Conservation (phyloP, 2,797 vertebrate species). For the Columba guinea region DNA sequence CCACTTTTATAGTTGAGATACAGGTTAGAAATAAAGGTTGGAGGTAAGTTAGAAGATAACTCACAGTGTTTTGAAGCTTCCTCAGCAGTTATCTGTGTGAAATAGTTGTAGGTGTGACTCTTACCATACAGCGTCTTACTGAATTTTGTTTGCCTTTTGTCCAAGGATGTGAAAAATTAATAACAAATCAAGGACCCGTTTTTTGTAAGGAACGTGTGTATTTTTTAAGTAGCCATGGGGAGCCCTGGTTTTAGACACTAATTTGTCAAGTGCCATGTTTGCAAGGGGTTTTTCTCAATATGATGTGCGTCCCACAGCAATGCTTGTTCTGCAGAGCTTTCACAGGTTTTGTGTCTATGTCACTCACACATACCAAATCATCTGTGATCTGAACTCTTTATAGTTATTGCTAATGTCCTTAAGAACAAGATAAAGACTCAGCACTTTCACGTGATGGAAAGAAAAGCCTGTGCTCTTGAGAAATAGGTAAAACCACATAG, state of each 20-base stretch:
- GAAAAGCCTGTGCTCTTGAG: background rate
- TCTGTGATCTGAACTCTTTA: background rate
- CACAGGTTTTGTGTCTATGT: background rate
- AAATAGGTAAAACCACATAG: background rate
- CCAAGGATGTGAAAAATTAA: background rate
- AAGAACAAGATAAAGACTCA: background rate
- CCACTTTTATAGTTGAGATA: background rate
- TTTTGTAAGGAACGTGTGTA: background rate
- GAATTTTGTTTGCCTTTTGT: slow-evolving; percentile 9
- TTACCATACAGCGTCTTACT: background rate
- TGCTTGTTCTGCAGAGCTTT: background rate
- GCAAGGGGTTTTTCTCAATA: background rate
- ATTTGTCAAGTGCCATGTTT: background rate
- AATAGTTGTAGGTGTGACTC: background rate
- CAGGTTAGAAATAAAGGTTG: background rate
- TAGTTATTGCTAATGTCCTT: background rate
- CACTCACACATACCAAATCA: background rate
- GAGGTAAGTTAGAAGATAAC: background rate
- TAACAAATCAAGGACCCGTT: background rate
- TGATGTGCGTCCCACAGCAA: background rate
- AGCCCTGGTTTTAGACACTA: background rate
- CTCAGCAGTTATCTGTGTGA: background rate
- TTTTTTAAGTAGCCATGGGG: background rate
- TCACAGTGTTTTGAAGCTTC: slow-evolving; percentile 20
- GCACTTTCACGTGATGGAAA: background rate